Base-by-base conservation (phyloP, 2,888 invertebrate species). In the Bombylius major region DNA sequence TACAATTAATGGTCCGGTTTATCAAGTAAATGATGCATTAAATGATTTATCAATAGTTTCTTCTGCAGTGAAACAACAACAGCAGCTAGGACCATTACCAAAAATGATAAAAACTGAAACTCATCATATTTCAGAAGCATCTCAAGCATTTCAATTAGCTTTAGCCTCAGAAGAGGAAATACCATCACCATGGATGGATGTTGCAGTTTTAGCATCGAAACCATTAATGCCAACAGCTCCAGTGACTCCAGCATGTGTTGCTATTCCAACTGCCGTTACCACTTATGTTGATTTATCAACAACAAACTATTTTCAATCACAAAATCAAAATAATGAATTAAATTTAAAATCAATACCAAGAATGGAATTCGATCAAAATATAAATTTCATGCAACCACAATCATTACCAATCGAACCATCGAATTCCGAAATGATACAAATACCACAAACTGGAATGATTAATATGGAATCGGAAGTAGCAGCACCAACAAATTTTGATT, bases 111-210 rank as follows among this genome's bases (percentile, higher is more conserved):
- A 55, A 14, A 47, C 50, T 6, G 42, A 56, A 34, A 42, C 36
- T 13, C 50, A 45, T 8, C 36, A 31, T 33, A 42, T 66, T 48
- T 65, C 60, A 9, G 69, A 73, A 61, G 75, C 76, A 50, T 77
- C 77, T 1, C 80, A 80, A 71, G 87, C 86, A 1, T 77, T 86
- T 63, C 83, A 87, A 65, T 71, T 87, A 63, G 85, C 86, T 5
- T 75, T 85, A 63, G 87, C 87, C 0, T 84, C 85, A 44, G 87
- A 87, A 66, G 82, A 87, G 60, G 87, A 87, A 70, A 76, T 85
- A 47, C 84, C 86, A 59, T 80, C 84, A 0, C 82, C 84, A 1
- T 88, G 88, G 88, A 78, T 84, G 4, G 85, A 87, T 65, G 84
- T 85, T 0, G 84, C 82, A 62, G 82, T 83, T 5, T 71, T 86